A percentile compares a stretch with the other conserved stretches of the same genome.
phyloP scores from a whole-genome alignment of 2,113 vertebrate species.

The Pteropus alecto region DNA sequence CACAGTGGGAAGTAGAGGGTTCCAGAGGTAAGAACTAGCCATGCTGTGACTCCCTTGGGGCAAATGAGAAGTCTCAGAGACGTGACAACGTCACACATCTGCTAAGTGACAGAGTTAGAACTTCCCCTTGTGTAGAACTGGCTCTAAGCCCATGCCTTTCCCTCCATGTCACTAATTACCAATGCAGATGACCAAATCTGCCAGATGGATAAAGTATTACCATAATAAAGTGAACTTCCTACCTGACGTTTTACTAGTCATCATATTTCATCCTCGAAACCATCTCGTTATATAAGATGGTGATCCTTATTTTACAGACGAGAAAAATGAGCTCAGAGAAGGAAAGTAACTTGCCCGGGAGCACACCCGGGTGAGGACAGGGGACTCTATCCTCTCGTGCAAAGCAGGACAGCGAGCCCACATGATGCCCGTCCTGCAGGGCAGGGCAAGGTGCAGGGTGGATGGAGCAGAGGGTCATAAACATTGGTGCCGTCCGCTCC shows the following conservation, averaged over 20 bases:
- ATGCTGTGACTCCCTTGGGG: fast-evolving
- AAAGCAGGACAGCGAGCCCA: neutral
- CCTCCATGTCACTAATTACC: neutral
- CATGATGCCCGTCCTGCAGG: neutral
- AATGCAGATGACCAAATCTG: neutral
- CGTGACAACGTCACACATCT: neutral
- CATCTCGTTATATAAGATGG: neutral
- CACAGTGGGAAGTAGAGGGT: neutral
- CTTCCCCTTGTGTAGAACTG: neutral
- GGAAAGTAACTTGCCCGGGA: neutral
- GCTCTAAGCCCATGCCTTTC: neutral
- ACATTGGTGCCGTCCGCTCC: neutral
- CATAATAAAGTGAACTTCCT: fast-evolving
- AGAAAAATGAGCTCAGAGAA: neutral
- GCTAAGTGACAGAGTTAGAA: neutral
- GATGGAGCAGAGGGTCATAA: too few species aligned
- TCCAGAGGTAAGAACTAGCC: neutral
- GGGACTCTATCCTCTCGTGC: fast-evolving
- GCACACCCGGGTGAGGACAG: neutral
- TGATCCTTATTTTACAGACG: neutral
- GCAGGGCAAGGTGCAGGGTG: fast-evolving
- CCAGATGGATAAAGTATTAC: neutral
- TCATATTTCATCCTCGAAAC: neutral
- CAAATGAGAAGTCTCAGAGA: neutral
- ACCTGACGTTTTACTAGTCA: neutral